These are phyloP conservation scores for Gymnocheta viridis DNA, from an alignment of 2,888 invertebrate species.

Conservation along the genomic window DNA sequence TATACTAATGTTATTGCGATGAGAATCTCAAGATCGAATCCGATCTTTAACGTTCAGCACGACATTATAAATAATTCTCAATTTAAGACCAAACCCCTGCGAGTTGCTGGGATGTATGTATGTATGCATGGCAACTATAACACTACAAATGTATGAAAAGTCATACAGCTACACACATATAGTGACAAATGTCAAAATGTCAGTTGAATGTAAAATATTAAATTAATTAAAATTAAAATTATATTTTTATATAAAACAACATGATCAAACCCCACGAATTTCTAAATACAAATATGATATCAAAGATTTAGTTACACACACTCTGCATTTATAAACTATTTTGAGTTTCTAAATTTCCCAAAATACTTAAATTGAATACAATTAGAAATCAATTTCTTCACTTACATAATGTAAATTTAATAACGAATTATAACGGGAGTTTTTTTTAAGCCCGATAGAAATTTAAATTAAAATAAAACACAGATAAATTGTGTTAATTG, in stretches of 20 bases:
- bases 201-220: constrained; percentile 65
- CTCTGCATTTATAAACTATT: constrained; percentile 8
- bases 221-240: constrained; percentile 66
- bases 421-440: too few relatives aligned
- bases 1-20: too few relatives aligned
- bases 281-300: constrained; percentile 1
- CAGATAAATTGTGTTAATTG: too few relatives aligned
- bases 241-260: not conserved
- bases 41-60: too few relatives aligned
- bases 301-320: not conserved
- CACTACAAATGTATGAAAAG: not conserved
- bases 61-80: too few relatives aligned
- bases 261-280: not conserved
- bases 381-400: not conserved
- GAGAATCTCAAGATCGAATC: too few relatives aligned
- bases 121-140: not conserved
- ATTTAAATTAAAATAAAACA: too few relatives aligned
- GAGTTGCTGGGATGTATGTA: not conserved
- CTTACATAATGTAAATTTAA: too few relatives aligned
- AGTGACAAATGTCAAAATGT: constrained; percentile 63
- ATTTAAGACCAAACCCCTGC: too few relatives aligned
- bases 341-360: not conserved
- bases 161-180: constrained; percentile 4
- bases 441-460: too few relatives aligned
- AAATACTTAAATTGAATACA: not conserved